These are phyloP conservation scores for Petrolisthes manimaculis DNA, from an alignment of 2,888 invertebrate genomes.

Conservation along the genomic window DNA sequence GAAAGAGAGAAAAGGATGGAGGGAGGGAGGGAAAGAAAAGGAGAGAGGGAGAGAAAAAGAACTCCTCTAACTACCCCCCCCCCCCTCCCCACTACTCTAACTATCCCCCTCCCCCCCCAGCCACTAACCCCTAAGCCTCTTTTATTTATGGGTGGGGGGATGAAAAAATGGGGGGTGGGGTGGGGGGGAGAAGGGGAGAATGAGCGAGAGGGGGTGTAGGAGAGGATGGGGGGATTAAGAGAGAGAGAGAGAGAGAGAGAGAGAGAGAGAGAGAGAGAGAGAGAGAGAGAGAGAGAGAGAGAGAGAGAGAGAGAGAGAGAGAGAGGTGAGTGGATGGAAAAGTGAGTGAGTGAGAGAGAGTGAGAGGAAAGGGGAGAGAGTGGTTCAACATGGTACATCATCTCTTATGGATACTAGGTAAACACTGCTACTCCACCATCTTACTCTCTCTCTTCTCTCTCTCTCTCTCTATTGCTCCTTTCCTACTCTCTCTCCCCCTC, in stretches of 20 bases:
- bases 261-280: background rate
- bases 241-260: conserved; percentile 15
- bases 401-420: no score
- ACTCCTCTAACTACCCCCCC: background rate
- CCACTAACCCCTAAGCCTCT: background rate
- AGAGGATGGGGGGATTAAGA: background rate
- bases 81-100: background rate
- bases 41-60: conserved; percentile 31
- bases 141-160: background rate
- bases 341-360: conserved; percentile 1
- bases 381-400: background rate
- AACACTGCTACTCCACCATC: no score
- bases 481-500: background rate
- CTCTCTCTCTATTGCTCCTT: conserved; percentile 6
- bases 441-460: no score
- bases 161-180: no score
- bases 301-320: background rate
- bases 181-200: conserved; percentile 14
- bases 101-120: background rate
- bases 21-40: background rate
- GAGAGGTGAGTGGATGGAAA: background rate
- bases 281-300: background rate
- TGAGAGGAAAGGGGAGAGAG: conserved; percentile 11
- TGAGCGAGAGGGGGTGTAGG: conserved; percentile 15
- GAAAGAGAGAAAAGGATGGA: background rate